Base-by-base conservation (phyloP, 2,113 vertebrate species). In the Campylomormyrus tamandua region DNA sequence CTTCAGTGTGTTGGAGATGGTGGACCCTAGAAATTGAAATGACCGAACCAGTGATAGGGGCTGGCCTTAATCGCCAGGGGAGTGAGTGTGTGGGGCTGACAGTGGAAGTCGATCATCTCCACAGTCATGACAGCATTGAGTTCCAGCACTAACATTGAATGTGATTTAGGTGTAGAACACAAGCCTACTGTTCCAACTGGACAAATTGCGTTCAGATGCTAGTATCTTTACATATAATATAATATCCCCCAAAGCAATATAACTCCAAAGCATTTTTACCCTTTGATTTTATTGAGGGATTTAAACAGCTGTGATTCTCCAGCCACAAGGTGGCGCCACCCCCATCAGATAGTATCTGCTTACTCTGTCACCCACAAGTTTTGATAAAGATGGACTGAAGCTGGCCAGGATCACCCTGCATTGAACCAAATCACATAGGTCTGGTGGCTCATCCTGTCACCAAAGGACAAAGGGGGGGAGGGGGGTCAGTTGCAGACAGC, bases 211-310 rank as follows among this genome's bases (percentile, higher is more conserved):
- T 42, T 80, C 35, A 80, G 15, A 80, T 80, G 74, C 35, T 42
- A 42, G 17, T 19, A 80, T 27, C 27, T 70, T 8, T 42, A 80
- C 70, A 77, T 39, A 35, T 74, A 39, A 17, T 74, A 31, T 39
- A 77, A 77, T 15, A 39, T 39, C 70, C 31, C 27, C 31, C n/a
- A n/a, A n/a, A n/a, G n/a, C n/a, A n/a, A n/a, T n/a, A n/a, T n/a
- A n/a, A 80, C 74, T 39, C 17, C 13, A 19, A 80, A 39, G 35
- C 31, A 39, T 39, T 42, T 8, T 88, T 52, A 90, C 35, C 5
- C 17, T 91, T 90, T 50, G 87, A 49, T 74, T 94, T 95, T 94
- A 95, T 94, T 95, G 88, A 91, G 27, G 21, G n/a, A 89, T 87
- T 58, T 85, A 66, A 88, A 88, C 50, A 58, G 9, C 4, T 21